Evolutionary conservation across 2,113 vertebrate species (phyloP).

Genomic region (Xerus inauris): DNA sequence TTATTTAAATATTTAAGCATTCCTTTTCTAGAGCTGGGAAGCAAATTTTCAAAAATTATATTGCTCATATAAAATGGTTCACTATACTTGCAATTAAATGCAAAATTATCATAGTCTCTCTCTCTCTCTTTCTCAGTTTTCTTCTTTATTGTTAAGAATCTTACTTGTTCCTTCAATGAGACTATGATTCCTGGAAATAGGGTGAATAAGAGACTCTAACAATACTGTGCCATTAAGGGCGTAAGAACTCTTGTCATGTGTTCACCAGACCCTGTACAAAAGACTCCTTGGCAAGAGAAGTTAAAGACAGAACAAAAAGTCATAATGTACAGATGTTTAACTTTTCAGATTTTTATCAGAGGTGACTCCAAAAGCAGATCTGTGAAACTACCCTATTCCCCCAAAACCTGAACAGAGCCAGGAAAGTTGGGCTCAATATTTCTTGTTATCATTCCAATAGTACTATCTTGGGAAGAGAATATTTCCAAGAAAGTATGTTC

Average conservation of each 20-base stretch:
- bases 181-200: not conserved
- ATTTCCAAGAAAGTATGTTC: conserved; percentile 85
- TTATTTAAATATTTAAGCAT: conserved; percentile 44
- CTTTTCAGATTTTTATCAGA: conserved; percentile 42
- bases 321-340: not conserved
- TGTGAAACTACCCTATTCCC: conserved; percentile 43
- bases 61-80: not conserved
- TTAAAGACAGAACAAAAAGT: not conserved
- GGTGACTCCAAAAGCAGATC: conserved; percentile 16
- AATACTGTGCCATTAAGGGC: not conserved
- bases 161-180: not conserved
- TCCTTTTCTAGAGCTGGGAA: not conserved
- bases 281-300: not conserved
- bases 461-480: conserved; percentile 77
- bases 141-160: not conserved
- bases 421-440: conserved; percentile 56
- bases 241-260: not conserved
- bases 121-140: no score
- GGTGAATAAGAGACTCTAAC: not conserved
- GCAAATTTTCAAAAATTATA: not conserved
- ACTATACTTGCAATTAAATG: not conserved
- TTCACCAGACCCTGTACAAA: not conserved
- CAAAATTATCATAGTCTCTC: not conserved
- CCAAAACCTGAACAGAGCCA: conserved; percentile 52
- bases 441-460: conserved; percentile 80